These are phyloP conservation scores for Tiphia femorata DNA, from an alignment of 2,888 invertebrate species.

Conservation along the genomic window DNA sequence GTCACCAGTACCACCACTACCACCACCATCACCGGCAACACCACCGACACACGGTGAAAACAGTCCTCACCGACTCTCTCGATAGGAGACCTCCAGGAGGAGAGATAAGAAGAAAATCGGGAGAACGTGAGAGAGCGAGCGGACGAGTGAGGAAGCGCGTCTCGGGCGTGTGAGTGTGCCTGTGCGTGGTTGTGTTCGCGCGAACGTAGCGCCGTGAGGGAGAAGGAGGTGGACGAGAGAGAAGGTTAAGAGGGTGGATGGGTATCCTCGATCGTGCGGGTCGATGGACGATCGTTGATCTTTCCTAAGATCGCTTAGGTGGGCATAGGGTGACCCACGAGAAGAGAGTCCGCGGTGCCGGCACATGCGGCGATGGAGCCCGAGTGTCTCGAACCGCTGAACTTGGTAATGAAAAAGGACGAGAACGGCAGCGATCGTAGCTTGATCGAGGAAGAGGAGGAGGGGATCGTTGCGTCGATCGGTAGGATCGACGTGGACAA, in stretches of 20 bases:
- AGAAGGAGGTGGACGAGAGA: background rate
- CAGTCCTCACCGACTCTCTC: no score
- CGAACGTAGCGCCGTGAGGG: background rate
- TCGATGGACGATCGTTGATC: no score
- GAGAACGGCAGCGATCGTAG: constrained; percentile 34
- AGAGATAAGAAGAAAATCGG: no score
- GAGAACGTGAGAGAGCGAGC: background rate
- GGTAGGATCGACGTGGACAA: constrained; percentile 53
- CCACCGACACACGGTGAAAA: no score
- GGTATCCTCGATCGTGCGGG: constrained; percentile 24
- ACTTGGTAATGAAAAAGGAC: constrained; percentile 71
- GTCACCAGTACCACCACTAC: no score
- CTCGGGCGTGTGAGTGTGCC: background rate
- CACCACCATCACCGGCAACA: no score
- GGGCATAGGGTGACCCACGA: constrained; percentile 34
- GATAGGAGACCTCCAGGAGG: no score
- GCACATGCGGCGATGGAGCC: constrained; percentile 64
- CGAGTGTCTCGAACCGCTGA: constrained; percentile 70
- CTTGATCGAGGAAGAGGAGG: constrained; percentile 32
- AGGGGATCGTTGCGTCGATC: constrained; percentile 29
- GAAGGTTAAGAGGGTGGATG: constrained; percentile 22
- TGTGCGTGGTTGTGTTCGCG: no score
- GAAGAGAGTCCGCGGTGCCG: constrained; percentile 7
- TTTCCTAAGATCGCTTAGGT: constrained; percentile 31
- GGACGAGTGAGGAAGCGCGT: background rate